Evolutionary conservation across 2,888 invertebrate genomes (phyloP), one percentile per base, ranked within the genome.

Genomic region (Drosophila kuntzei): DNA sequence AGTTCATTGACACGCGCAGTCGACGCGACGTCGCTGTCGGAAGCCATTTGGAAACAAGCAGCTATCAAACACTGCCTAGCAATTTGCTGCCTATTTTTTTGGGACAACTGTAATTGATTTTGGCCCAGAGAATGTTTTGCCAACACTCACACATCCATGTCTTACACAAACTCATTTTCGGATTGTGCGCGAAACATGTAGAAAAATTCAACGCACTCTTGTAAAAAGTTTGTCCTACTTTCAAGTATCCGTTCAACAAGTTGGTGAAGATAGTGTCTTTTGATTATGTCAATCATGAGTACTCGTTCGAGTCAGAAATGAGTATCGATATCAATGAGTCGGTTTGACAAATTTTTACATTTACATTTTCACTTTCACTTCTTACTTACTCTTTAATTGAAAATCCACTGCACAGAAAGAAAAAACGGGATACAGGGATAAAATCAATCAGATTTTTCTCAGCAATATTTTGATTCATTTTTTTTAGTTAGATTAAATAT

Each of bases 1-100:
- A 89, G 84, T 88, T 85, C 89, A 83, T 86, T 87, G 84, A 88
- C 84, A 87, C 69, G 43, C 39, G 18, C 16, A 49, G 47, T 41
- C 50, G 27, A 59, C 41, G 16, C 58, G n/a, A 62, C 41, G 55
- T 22, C 25, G 34, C 53, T 44, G 44, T 49, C 65, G 72, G 77
- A 74, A 74, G 74, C 74, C 74, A 66, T 74, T 66, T 44, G 46
- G 57, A 29, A 53, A 41, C 53, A 43, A 49, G 32, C 44, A 29
- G 73, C 75, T 72, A 77, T 75, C 78, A 73, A 79, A 70, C 51
- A 61, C 58, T 74, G 70, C 84, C 81, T 80, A 63, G 72, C 78
- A 84, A 87, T 86, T 58, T 77, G 77, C 49, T 54, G 69, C 74
- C 59, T 54, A 51, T 65, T 72, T 70, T 70, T 47, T 39, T 36